Conservation (phyloP, 2,113 vertebrate genomes). For the Phrynosoma platyrhinos region DNA sequence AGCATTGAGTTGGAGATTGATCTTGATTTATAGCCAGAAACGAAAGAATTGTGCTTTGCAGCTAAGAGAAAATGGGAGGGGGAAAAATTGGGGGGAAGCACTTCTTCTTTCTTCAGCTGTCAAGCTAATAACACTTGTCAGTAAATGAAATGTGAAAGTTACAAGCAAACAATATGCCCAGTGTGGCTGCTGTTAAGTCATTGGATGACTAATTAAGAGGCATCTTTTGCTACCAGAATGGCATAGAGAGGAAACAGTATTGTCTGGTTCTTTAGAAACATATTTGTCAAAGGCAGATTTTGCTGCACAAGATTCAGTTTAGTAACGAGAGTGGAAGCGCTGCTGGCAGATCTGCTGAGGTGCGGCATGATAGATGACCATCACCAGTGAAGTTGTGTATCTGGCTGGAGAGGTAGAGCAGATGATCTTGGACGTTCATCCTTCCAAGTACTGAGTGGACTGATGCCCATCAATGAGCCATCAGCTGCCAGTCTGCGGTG, state of each 20-base stretch:
- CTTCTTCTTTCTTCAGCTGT: constrained; percentile 70
- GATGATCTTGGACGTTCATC: not conserved
- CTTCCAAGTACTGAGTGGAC: too few species aligned
- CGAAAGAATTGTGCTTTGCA: constrained; percentile 54
- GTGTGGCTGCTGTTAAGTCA: constrained; percentile 61
- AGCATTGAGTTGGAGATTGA: constrained; percentile 61
- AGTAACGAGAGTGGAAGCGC: not conserved
- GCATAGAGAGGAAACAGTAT: constrained; percentile 44
- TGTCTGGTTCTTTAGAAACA: constrained; percentile 52
- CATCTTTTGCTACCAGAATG: constrained; percentile 66
- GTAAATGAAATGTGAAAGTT: constrained; percentile 68
- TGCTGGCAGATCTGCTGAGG: constrained; percentile 44
- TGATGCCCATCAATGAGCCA: too few species aligned
- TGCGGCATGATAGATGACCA: constrained; percentile 25
- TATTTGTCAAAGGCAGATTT: constrained; percentile 60
- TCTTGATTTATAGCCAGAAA: constrained; percentile 70
- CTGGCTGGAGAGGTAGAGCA: constrained; percentile 56
- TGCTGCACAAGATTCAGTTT: constrained; percentile 51
- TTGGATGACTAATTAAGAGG: constrained; percentile 72
- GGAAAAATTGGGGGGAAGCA: constrained; percentile 25
- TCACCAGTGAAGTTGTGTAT: constrained; percentile 5
- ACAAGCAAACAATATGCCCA: constrained; percentile 69
- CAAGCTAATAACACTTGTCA: constrained; percentile 73
- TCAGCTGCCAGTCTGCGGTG: too few species aligned
- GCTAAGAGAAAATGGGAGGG: constrained; percentile 56